Evolutionary conservation across 2,888 invertebrate genomes (phyloP).

Genomic region (Himalopsyche kuldschensis): DNA sequence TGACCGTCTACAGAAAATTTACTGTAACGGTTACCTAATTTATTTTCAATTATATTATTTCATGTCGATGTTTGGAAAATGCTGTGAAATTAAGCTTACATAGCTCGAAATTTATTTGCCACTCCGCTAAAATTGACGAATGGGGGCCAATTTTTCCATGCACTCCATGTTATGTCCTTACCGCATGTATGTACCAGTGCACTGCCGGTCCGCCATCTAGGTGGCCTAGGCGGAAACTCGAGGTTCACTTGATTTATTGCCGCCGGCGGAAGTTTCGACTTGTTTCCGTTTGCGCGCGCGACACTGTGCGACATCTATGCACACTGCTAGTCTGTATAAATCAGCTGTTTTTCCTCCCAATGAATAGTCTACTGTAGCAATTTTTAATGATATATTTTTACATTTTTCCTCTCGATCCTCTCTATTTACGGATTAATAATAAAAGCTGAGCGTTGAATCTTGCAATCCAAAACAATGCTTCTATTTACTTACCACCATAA

Average conservation of each 20-base stretch:
- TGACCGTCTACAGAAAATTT: too few species aligned
- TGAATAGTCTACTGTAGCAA: conserved; percentile 3
- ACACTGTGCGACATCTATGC: conserved; percentile 18
- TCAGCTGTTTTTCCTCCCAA: conserved; percentile 16
- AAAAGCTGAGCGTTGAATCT: neutral
- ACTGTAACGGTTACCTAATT: too few species aligned
- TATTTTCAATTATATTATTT: too few species aligned
- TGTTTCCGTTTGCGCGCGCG: conserved; percentile 36
- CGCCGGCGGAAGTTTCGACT: conserved; percentile 35
- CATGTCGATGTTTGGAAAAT: too few species aligned
- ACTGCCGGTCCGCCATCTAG: conserved; percentile 24
- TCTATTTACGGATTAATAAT: neutral
- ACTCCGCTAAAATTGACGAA: neutral
- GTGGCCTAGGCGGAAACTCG: conserved; percentile 32
- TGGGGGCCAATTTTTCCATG: neutral
- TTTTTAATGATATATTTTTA: conserved; percentile 10
- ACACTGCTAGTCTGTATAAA: conserved; percentile 30
- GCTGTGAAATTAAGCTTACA: too few species aligned
- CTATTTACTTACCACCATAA: too few species aligned
- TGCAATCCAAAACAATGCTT: too few species aligned
- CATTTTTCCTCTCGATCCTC: neutral
- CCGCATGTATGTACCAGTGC: neutral
- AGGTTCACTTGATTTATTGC: conserved; percentile 33
- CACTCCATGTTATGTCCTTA: neutral
- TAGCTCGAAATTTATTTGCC: neutral